Conservation (phyloP, 1,140 invertebrate species). For the Bombus ignitus region DNA sequence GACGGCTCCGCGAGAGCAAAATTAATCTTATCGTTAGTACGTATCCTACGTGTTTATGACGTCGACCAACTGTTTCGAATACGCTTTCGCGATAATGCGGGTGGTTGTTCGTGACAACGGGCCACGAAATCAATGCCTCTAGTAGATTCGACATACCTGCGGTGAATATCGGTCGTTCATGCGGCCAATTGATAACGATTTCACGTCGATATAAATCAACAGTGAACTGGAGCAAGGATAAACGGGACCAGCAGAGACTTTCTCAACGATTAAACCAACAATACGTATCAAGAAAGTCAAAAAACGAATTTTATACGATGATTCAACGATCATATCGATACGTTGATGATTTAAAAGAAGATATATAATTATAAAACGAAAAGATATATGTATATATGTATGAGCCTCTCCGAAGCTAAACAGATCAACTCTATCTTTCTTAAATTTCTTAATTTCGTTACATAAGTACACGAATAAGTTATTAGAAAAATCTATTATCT, state of each 20-base stretch:
- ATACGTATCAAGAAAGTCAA: background rate
- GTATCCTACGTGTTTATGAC: conserved; percentile 18
- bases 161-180: conserved; percentile 20
- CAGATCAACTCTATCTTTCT: too few species aligned
- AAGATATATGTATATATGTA: background rate
- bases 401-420: too few species aligned
- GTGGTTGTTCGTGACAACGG: conserved; percentile 18
- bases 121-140: conserved; percentile 27
- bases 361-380: background rate
- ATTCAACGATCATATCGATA: background rate
- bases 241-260: background rate
- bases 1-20: background rate
- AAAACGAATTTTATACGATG: background rate
- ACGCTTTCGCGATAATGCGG: conserved; percentile 41
- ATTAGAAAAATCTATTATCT: too few species aligned
- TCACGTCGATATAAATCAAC: conserved; percentile 17
- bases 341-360: background rate
- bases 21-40: conserved; percentile 23
- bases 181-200: conserved; percentile 13
- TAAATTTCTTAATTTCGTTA: background rate
- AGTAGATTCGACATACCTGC: background rate
- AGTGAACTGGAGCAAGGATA: conserved; percentile 11
- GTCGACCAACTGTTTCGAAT: conserved; percentile 25
- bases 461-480: too few species aligned
- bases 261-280: background rate